These are phyloP conservation scores for Corythoichthys haematopterus DNA, from an alignment of 2,113 vertebrate species.

Conservation along the genomic window DNA sequence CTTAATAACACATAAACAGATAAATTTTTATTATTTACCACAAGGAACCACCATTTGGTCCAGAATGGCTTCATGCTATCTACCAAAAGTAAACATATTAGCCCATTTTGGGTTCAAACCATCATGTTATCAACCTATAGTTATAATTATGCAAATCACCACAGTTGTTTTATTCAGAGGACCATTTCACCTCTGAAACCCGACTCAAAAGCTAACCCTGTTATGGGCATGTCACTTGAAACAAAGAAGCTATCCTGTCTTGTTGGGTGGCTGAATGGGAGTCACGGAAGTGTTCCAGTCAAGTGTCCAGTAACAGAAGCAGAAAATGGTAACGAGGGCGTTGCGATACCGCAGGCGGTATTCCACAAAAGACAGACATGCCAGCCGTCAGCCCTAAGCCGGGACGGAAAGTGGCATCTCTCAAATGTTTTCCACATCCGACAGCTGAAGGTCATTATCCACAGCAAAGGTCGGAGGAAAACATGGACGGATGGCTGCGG, in stretches of 20 bases:
- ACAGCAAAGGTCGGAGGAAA: constrained; percentile 46
- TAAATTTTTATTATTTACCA: too few species aligned
- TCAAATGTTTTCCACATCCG: constrained; percentile 54
- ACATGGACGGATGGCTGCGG: constrained; percentile 47
- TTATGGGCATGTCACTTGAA: constrained; percentile 6
- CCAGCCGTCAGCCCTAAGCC: constrained; percentile 52
- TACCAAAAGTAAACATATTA: too few species aligned
- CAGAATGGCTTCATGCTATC: too few species aligned
- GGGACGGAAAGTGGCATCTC: constrained; percentile 47
- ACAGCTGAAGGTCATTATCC: constrained; percentile 73
- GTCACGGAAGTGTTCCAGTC: constrained; percentile 6
- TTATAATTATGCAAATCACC: too few species aligned
- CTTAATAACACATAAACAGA: too few species aligned
- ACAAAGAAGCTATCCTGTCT: not conserved
- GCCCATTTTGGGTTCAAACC: too few species aligned
- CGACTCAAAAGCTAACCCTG: constrained; percentile 26
- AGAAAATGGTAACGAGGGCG: constrained; percentile 2
- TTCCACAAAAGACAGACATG: constrained; percentile 51
- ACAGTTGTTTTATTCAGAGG: constrained; percentile 30
- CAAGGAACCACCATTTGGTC: too few species aligned
- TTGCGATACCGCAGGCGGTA: constrained; percentile 31
- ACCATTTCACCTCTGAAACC: constrained; percentile 33
- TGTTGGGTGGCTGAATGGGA: constrained; percentile 5
- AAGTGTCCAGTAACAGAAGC: constrained; percentile 21
- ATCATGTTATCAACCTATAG: too few species aligned